phyloP scores from a whole-genome alignment of 2,113 vertebrate species.

The Brachyhypopomus gauderio region DNA sequence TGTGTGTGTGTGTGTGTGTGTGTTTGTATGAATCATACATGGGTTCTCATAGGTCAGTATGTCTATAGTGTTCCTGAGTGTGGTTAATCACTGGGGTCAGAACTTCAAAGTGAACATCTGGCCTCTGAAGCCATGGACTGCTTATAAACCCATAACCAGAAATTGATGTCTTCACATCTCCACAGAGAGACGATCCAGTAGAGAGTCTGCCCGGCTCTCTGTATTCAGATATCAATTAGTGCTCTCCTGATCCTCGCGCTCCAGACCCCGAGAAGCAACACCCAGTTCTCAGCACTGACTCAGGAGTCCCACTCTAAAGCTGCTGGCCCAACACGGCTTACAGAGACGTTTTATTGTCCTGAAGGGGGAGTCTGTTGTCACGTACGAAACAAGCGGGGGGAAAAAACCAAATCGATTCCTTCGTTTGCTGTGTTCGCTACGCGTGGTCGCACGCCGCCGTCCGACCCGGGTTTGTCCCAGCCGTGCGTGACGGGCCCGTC shows the following conservation, averaged over 20 bases:
- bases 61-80: conserved; percentile 34
- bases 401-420: neutral
- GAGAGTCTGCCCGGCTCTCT: conserved; percentile 11
- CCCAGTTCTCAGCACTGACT: neutral
- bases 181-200: neutral
- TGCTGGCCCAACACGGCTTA: neutral
- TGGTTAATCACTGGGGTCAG: conserved; percentile 59
- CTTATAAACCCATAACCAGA: conserved; percentile 45
- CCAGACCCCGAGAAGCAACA: neutral
- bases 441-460: too few relatives aligned
- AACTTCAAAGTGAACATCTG: conserved; percentile 67
- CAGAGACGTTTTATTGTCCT: neutral
- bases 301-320: neutral
- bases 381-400: neutral
- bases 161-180: conserved; percentile 24
- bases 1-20: conserved; percentile 35
- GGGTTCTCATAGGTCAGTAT: conserved; percentile 35
- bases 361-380: neutral
- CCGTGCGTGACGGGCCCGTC: conserved; percentile 75
- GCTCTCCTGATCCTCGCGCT: too few relatives aligned
- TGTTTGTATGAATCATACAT: neutral
- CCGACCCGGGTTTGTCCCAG: conserved; percentile 64
- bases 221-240: neutral
- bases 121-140: conserved; percentile 61
- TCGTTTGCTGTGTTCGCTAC: conserved; percentile 7